Conservation (phyloP, 2,113 vertebrate species). For the Centropristis striata region DNA sequence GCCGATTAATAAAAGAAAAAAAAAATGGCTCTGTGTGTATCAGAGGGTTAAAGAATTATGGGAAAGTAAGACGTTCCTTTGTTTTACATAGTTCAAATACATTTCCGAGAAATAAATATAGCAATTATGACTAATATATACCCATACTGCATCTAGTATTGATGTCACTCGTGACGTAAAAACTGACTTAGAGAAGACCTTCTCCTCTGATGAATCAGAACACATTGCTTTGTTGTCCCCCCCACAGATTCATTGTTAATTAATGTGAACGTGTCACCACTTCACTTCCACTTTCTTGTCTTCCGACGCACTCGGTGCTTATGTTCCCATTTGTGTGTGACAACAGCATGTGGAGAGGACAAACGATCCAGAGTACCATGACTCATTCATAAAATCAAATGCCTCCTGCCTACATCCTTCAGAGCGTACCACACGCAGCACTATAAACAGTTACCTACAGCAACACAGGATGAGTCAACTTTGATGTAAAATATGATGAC, state of each 20-base stretch:
- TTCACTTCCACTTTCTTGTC: slow-evolving; percentile 54
- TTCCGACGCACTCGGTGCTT: slow-evolving; percentile 9
- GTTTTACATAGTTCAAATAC: too few relatives aligned
- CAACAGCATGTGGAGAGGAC: slow-evolving; percentile 2
- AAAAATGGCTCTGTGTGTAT: too few relatives aligned
- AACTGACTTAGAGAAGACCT: slow-evolving; percentile 39
- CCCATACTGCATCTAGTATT: slow-evolving; percentile 9
- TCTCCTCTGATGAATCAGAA: slow-evolving; percentile 53
- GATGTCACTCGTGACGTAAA: slow-evolving; percentile 50
- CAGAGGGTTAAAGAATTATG: too few relatives aligned
- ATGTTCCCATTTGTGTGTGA: slow-evolving; percentile 43
- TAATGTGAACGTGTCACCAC: slow-evolving; percentile 29
- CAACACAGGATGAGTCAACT: slow-evolving; percentile 35
- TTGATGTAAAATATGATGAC: slow-evolving; percentile 24
- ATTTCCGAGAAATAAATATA: slow-evolving; percentile 17
- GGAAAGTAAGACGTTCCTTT: too few relatives aligned
- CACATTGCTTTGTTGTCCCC: slow-evolving; percentile 26
- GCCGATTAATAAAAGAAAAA: too few relatives aligned
- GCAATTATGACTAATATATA: slow-evolving; percentile 46
- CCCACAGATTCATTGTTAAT: slow-evolving; percentile 9
- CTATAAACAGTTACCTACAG: slow-evolving; percentile 28
- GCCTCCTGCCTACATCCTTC: slow-evolving; percentile 52
- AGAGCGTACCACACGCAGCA: slow-evolving; percentile 14
- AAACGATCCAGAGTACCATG: slow-evolving; percentile 37
- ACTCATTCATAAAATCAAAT: slow-evolving; percentile 65